Evolutionary conservation across 2,888 invertebrate genomes (phyloP), one percentile per base, ranked within the genome.

Genomic region (Noctua fimbriata): DNA sequence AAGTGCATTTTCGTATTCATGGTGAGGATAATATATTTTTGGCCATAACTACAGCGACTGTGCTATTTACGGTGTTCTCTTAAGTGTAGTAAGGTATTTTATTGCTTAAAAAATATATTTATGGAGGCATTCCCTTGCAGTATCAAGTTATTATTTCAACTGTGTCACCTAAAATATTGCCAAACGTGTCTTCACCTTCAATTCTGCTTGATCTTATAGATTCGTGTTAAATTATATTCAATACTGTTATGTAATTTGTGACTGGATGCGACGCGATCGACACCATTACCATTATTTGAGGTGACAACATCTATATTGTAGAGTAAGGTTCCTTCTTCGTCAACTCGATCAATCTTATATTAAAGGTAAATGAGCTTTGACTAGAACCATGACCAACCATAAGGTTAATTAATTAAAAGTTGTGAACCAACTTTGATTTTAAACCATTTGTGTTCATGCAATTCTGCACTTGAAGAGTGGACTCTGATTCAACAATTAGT

Each of bases 141-240:
- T 41, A 28, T 5, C 21, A 41, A 18, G 5, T 24, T 36, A 55
- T 73, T 69, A 32, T 55, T 69, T 75, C 58, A 52, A 74, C 18
- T 60, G 18, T 24, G 55, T 69, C 65, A 14, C 18, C 47, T 14
- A 58, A 28, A 44, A 77, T 41, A 58, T 81, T 66, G 49, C 55
- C 49, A 65, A 76, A 69, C 55, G 1, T 41, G 47, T 49, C 58
- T 65, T 79, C 32, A 55, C 69, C 67, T 83, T 73, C 49, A 58
- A 44, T 72, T 84, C 63, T 18, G 32, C 44, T 69, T 84, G 76
- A 81, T 69, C 83, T 84, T 83, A 72, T 44, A 67, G 76, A 44
- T 52, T 63, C 41, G 44, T 69, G 72, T 36, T 76, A 65, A 72
- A 80, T 71, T 32, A 60, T 66, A 67, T 58, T 75, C 24, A 63